Conservation (phyloP, 2,113 vertebrate genomes). For the Hippocampus guttulatus region DNA sequence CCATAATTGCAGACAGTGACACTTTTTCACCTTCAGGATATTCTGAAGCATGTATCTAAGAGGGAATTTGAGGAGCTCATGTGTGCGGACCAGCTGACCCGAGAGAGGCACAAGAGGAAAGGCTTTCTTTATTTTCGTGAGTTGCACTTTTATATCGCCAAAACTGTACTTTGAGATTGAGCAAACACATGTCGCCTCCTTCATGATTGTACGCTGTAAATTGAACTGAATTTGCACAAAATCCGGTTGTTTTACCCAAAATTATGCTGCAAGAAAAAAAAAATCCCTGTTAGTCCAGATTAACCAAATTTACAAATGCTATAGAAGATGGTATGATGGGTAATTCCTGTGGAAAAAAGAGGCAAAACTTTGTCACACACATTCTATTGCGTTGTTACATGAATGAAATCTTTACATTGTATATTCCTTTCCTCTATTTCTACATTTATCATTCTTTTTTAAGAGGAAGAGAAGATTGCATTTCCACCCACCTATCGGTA, state of each 20-base stretch:
- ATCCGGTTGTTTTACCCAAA: background rate
- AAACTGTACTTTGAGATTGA: background rate
- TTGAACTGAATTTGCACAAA: background rate
- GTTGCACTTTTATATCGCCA: constrained; percentile 28
- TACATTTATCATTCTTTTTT: constrained; percentile 29
- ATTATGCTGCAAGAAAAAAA: no score
- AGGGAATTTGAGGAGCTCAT: constrained; percentile 81
- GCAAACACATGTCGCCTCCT: background rate
- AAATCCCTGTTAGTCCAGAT: no score
- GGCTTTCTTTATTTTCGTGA: constrained; percentile 83
- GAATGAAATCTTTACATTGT: background rate
- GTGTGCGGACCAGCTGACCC: constrained; percentile 81
- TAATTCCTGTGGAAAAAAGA: no score
- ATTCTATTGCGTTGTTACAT: background rate
- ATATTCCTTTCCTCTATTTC: background rate
- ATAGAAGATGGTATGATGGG: no score
- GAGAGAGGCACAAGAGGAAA: constrained; percentile 81
- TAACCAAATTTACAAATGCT: no score
- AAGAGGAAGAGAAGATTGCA: constrained; percentile 83
- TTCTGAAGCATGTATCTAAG: constrained; percentile 77
- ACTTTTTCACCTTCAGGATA: constrained; percentile 67
- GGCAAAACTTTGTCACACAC: no score
- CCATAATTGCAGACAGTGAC: background rate
- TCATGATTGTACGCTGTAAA: background rate
- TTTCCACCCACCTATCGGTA: constrained; percentile 88